Percentiles rank a stretch among this genome's conserved stretches.
Conservation (phyloP, 2,113 vertebrate species). For the Vulpes vulpes region DNA sequence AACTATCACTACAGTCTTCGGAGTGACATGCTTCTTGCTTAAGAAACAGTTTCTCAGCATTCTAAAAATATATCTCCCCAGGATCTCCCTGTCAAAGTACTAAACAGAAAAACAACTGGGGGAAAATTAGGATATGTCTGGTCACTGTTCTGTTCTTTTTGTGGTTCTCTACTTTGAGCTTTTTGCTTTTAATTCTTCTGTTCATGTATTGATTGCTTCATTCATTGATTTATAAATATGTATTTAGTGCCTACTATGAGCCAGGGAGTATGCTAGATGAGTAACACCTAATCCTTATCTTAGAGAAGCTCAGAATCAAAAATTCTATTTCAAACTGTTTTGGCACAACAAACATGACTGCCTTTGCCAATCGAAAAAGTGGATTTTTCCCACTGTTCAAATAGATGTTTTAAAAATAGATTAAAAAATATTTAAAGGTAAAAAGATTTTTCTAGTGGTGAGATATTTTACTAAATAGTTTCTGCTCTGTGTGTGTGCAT, state of each 20-base stretch:
- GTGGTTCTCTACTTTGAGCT: not conserved
- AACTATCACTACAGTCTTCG: not conserved
- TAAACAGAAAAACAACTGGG: not conserved
- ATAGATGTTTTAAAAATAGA: not conserved
- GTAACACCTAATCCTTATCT: not conserved
- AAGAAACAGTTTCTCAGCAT: not conserved
- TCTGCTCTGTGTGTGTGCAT: not conserved
- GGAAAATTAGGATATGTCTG: not conserved
- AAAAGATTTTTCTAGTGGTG: not conserved
- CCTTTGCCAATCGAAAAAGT: constrained; percentile 7
- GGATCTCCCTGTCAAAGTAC: not conserved
- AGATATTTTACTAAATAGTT: not conserved
- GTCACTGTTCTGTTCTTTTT: not conserved
- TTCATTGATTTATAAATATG: not conserved
- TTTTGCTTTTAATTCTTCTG: not conserved
- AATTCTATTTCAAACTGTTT: not conserved
- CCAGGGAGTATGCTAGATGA: not conserved
- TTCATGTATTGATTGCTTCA: not conserved
- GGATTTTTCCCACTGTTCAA: not conserved
- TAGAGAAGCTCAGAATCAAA: not conserved
- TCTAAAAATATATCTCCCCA: constrained; percentile 4
- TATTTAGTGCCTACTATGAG: not conserved
- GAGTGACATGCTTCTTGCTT: not conserved
- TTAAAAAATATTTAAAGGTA: not conserved
- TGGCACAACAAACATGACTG: not conserved